phyloP scores from a whole-genome alignment of 2,888 invertebrate genomes.

The Campopleginae sp. region DNA sequence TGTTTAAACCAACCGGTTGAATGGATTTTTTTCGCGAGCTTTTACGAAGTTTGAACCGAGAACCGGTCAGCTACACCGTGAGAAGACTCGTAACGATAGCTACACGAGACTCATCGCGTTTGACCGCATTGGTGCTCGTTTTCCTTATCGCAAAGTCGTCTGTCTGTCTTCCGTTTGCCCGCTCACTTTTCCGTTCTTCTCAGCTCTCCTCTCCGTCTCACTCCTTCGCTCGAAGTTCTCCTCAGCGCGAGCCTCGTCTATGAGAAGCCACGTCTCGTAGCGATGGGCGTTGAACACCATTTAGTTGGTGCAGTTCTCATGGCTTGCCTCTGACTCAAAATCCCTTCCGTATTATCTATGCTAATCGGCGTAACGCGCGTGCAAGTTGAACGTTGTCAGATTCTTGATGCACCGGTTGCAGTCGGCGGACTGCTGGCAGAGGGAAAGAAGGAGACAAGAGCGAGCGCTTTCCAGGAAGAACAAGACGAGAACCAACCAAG shows the following conservation, averaged over 20 bases:
- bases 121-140: slow-evolving; percentile 69
- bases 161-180: slow-evolving; percentile 13
- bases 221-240: slow-evolving; percentile 9
- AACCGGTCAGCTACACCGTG: slow-evolving; percentile 34
- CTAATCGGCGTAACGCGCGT: slow-evolving; percentile 78
- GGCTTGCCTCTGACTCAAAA: slow-evolving; percentile 59
- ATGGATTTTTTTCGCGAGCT: background rate
- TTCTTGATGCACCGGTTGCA: slow-evolving; percentile 55
- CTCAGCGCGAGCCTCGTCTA: slow-evolving; percentile 59
- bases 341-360: slow-evolving; percentile 78
- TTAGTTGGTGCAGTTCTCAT: slow-evolving; percentile 30
- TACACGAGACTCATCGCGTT: slow-evolving; percentile 71
- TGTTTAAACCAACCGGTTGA: slow-evolving; percentile 16
- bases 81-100: slow-evolving; percentile 25
- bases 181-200: background rate
- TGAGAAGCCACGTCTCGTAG: slow-evolving; percentile 4
- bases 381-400: slow-evolving; percentile 67
- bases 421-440: slow-evolving; percentile 11
- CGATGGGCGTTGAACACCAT: slow-evolving; percentile 38
- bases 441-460: slow-evolving; percentile 44
- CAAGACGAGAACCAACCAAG: slow-evolving; percentile 49
- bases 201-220: background rate
- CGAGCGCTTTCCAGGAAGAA: slow-evolving; percentile 32
- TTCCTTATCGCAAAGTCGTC: slow-evolving; percentile 69
- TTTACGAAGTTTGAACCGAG: background rate